A percentile compares a stretch with the other conserved stretches of the same genome.
Conservation (phyloP, 1,140 invertebrate species). For the Coenobita brevimanus region DNA sequence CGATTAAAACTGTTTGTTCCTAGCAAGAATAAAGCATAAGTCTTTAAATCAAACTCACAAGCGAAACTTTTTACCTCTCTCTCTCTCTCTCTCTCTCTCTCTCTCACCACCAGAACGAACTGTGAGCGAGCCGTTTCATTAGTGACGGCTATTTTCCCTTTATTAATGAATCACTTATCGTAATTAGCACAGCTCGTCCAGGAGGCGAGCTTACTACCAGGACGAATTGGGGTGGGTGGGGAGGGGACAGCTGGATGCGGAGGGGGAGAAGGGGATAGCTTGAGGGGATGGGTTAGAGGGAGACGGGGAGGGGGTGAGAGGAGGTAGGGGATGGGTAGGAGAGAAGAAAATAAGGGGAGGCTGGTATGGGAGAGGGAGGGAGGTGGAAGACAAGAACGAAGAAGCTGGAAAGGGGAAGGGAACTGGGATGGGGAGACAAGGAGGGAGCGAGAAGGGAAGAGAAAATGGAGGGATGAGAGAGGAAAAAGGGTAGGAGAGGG, state of each 20-base stretch:
- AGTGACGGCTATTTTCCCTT: background rate
- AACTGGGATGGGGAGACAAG: background rate
- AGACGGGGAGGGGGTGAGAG: background rate
- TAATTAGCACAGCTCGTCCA: background rate
- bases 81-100: background rate
- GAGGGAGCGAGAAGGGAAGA: too few relatives aligned
- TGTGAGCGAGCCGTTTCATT: background rate
- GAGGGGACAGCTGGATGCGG: background rate
- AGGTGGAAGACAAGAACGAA: background rate
- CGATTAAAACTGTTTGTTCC: too few relatives aligned
- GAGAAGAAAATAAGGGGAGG: background rate
- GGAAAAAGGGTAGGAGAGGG: too few relatives aligned
- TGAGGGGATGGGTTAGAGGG: background rate
- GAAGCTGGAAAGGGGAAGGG: background rate
- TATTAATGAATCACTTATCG: conserved; percentile 27
- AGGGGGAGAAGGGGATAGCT: too few relatives aligned
- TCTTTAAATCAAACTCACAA: background rate
- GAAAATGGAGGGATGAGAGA: too few relatives aligned
- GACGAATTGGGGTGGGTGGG: background rate
- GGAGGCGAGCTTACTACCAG: background rate
- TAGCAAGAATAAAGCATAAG: too few relatives aligned
- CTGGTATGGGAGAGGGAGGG: background rate
- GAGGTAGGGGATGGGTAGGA: background rate
- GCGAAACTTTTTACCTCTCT: too few relatives aligned
- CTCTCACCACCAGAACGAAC: background rate